Base-by-base conservation (phyloP, 2,888 invertebrate genomes). In the Malacosoma neustria region DNA sequence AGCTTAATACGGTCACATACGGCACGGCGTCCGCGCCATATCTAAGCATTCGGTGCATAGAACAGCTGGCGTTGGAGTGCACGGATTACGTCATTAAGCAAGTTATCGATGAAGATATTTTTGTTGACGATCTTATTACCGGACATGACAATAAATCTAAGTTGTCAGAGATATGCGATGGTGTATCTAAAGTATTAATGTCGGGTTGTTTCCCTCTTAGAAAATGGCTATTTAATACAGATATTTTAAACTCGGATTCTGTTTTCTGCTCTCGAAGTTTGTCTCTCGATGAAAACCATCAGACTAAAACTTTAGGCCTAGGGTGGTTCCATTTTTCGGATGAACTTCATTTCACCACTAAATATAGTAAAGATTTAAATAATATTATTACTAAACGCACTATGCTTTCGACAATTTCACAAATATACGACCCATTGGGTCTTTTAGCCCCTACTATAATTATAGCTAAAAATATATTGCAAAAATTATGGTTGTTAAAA, bases 321-420 rank as follows among this genome's bases (percentile, higher is more conserved):
- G 14, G 49, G 30, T 59, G 58, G 56, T 5, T 37, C 9, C 48
- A 40, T 14, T 30, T 37, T 3, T 32, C 34, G 13, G 53, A 57
- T 30, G 35, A 13, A 5, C 35, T 57, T n/a, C 38, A 30, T 3
- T 54, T 51, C 39, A 42, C 39, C 13, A 35, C 51, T 22, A n/a
- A n/a, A n/a, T n/a, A n/a, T n/a, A 14, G 11, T 13, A 11, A 12
- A 32, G 32, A 40, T 14, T n/a, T 33, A 4, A 32, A 9, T 3
- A 35, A 31, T 13, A 45, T 45, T 35, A 39, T 54, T 4, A 57
- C 59, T n/a, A 61, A 61, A 42, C 48, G 46, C 14, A 33, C 33
- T 13, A 44, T 49, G n/a, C 34, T 51, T 5, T 49, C 46, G 6
- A 33, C 36, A 1, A 44, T 43, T 4, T 36, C 41, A 13, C 46